phyloP scores from a whole-genome alignment of 2,888 invertebrate species.

The Drosophila mercatorum region DNA sequence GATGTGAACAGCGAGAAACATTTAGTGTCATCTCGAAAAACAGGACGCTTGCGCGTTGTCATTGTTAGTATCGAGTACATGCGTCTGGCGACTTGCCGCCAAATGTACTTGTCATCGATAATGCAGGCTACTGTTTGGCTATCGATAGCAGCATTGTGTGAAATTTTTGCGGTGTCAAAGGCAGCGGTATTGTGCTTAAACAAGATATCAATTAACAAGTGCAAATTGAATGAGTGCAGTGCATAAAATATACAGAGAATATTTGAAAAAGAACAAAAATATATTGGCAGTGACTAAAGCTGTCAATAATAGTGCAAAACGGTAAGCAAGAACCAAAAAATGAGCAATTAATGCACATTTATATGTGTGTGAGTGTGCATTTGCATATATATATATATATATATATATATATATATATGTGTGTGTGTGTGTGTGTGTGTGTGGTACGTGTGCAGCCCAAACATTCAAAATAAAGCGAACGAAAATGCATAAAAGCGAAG shows the following conservation, averaged over 20 bases:
- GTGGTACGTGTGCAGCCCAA: slow-evolving; percentile 32
- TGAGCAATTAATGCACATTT: slow-evolving; percentile 10
- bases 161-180: slow-evolving; percentile 48
- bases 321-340: slow-evolving; percentile 42
- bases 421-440: neutral
- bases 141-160: slow-evolving; percentile 30
- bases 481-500: slow-evolving; percentile 47
- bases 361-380: neutral
- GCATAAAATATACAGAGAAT: slow-evolving; percentile 8
- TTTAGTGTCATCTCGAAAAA: neutral
- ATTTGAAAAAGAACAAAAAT: neutral
- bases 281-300: slow-evolving; percentile 21
- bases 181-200: slow-evolving; percentile 32
- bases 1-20: too few relatives aligned
- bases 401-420: neutral
- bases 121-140: neutral
- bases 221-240: slow-evolving; percentile 27
- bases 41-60: neutral
- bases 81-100: neutral
- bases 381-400: too few relatives aligned
- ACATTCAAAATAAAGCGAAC: slow-evolving; percentile 43
- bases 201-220: slow-evolving; percentile 30
- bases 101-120: slow-evolving; percentile 34
- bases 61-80: slow-evolving; percentile 1
- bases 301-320: slow-evolving; percentile 9